Evolutionary conservation across 2,113 vertebrate species (phyloP), one percentile per base, ranked within the genome.

Genomic region (Meleagris gallopavo): DNA sequence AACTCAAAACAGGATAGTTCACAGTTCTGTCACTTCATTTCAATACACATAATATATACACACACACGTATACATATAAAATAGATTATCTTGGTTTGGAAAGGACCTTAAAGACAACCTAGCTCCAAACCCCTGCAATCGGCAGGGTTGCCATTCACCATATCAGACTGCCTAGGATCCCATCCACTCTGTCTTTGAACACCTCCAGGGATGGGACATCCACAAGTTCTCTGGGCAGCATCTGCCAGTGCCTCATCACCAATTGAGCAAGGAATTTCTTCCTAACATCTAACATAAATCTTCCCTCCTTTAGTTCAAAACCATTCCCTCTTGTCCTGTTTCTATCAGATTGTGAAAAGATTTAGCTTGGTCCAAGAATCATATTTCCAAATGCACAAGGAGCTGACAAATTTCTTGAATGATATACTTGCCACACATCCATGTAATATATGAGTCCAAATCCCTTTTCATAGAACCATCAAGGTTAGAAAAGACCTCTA

Each of bases 381-480:
- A 50, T 66, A 88, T 5, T 64, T 11, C 22, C 29, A 84, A 72
- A 82, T 27, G 34, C 21, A 43, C 3, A 75, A 52, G 27, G 19
- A 38, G 8, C 19, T 60, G 48, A 43, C 54, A 15, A 9, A 34
- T 32, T 75, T 87, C 13, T 54, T 70, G 40, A 21, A 40, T n/a
- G 1, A 64, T 18, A 14, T 3, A 36, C 7, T 46, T 82, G 13
- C 41, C 5, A 1, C 17, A 60, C 2, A 2, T 0, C 3, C 4
- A 71, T 6, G 5, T 4, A 75, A 34, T 13, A n/a, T 10, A 19
- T 14, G 70, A 83, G 21, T 40, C 13, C 41, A 45, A 66, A 13
- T 15, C 64, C 41, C 13, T 45, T 45, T 45, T 22, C 27, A 54
- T 29, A 29, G 52, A 54, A 54, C 10, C 52, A 29, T 14, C 3